Conservation (phyloP, 2,113 vertebrate species). For the Nymphicus hollandicus region DNA sequence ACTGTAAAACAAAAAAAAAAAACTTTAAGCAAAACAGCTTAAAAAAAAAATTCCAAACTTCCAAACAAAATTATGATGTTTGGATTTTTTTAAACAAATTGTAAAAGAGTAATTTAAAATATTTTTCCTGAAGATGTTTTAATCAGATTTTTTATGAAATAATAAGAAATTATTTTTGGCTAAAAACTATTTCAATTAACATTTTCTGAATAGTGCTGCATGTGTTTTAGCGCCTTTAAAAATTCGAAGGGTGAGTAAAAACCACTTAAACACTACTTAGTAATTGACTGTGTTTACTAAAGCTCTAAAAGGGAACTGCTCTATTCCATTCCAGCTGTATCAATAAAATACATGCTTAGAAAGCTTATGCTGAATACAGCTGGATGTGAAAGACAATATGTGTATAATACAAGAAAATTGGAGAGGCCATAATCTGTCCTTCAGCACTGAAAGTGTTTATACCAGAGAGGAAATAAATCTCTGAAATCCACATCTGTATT, state of each 20-base stretch:
- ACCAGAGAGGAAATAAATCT: background rate
- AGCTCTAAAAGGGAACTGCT: background rate
- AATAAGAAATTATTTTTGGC: background rate
- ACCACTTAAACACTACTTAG: background rate
- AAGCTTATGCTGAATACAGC: background rate
- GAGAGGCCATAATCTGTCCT: background rate
- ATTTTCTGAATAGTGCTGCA: background rate
- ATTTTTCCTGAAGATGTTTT: background rate
- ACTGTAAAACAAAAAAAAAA: background rate
- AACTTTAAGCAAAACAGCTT: background rate
- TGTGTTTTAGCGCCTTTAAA: background rate
- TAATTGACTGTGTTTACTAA: background rate
- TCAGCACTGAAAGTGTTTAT: background rate
- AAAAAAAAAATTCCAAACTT: background rate
- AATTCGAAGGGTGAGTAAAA: background rate
- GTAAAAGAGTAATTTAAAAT: background rate
- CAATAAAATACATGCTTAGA: background rate
- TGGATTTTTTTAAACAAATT: background rate
- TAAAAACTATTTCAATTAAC: background rate
- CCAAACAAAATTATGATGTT: background rate
- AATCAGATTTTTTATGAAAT: background rate
- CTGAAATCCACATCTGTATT: constrained; percentile 9
- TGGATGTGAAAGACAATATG: background rate
- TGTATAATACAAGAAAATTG: background rate
- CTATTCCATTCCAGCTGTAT: background rate